Evolutionary conservation across 2,888 invertebrate genomes (phyloP).

Genomic region (Cheilosia impressa): DNA sequence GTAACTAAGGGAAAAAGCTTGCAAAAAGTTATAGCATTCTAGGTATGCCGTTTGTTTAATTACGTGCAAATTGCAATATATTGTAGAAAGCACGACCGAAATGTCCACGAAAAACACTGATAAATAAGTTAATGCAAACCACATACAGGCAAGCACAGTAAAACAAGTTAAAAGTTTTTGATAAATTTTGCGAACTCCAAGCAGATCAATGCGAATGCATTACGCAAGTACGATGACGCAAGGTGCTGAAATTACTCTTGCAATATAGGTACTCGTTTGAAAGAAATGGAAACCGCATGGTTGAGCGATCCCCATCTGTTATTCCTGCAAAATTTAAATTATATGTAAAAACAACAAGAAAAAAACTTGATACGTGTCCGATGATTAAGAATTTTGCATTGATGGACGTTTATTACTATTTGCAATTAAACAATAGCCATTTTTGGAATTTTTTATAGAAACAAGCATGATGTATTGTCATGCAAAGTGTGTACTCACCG

Average conservation of each 20-base stretch:
- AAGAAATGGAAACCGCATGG: conserved; percentile 28
- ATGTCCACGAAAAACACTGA: not conserved
- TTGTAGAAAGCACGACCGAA: not conserved
- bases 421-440: not conserved
- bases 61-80: conserved; percentile 21
- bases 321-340: not conserved
- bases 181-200: conserved; percentile 35
- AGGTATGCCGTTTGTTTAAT: not conserved
- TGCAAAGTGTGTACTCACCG: conserved; percentile 48
- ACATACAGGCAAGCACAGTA: not conserved
- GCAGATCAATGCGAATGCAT: conserved; percentile 62
- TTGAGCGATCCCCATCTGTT: not conserved
- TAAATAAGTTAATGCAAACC: not conserved
- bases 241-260: conserved; percentile 41
- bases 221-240: conserved; percentile 69
- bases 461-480: not conserved
- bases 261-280: conserved; percentile 7
- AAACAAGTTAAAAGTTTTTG: not conserved
- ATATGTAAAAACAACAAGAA: not conserved
- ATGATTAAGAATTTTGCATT: not conserved
- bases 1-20: not conserved
- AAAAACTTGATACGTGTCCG: conserved; percentile 9
- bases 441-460: not conserved
- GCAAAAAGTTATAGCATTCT: not conserved
- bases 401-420: conserved; percentile 38